A percentile compares a stretch with the other conserved stretches of the same genome.
Evolutionary conservation across 2,113 vertebrate species (phyloP).

Genomic region (Ageneiosus marmoratus): DNA sequence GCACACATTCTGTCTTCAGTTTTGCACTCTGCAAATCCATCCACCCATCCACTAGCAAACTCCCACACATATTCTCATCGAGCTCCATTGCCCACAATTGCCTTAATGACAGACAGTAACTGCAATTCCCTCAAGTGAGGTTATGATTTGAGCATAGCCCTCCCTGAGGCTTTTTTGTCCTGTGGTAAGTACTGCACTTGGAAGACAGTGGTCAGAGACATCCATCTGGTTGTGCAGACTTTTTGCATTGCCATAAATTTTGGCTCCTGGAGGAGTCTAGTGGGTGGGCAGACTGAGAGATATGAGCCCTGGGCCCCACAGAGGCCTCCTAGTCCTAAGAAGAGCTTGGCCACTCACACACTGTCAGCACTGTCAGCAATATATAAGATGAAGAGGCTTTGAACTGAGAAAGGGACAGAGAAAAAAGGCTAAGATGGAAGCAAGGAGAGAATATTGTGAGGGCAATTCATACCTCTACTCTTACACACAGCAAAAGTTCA

Average conservation of each 20-base stretch:
- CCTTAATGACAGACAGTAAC: slow-evolving; percentile 48
- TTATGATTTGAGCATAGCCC: slow-evolving; percentile 35
- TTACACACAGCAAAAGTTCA: slow-evolving; percentile 9
- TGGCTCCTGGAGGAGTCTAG: slow-evolving; percentile 28
- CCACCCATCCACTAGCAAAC: slow-evolving; percentile 16
- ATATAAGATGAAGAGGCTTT: slow-evolving; percentile 27
- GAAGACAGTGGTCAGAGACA: slow-evolving; percentile 26
- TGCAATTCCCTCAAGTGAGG: slow-evolving; percentile 48
- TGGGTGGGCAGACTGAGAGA: slow-evolving; percentile 25
- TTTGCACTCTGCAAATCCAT: slow-evolving; percentile 20
- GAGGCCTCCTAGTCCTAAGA: slow-evolving; percentile 3
- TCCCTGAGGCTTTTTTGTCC: slow-evolving; percentile 32
- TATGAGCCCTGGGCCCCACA: slow-evolving; percentile 35
- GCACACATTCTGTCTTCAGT: slow-evolving; percentile 41
- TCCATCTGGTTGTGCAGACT: slow-evolving; percentile 37
- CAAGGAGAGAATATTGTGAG: slow-evolving; percentile 1
- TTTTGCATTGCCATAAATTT: slow-evolving; percentile 40
- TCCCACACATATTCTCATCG: background rate
- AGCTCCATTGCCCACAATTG: slow-evolving; percentile 37
- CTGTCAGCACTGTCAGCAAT: slow-evolving; percentile 24
- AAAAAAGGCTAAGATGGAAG: background rate
- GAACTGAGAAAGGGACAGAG: background rate
- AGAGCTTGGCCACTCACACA: slow-evolving; percentile 14
- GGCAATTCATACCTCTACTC: background rate
- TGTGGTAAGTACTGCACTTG: slow-evolving; percentile 29